Evolutionary conservation across 2,113 vertebrate species (phyloP).

Genomic region (Butorides virescens): DNA sequence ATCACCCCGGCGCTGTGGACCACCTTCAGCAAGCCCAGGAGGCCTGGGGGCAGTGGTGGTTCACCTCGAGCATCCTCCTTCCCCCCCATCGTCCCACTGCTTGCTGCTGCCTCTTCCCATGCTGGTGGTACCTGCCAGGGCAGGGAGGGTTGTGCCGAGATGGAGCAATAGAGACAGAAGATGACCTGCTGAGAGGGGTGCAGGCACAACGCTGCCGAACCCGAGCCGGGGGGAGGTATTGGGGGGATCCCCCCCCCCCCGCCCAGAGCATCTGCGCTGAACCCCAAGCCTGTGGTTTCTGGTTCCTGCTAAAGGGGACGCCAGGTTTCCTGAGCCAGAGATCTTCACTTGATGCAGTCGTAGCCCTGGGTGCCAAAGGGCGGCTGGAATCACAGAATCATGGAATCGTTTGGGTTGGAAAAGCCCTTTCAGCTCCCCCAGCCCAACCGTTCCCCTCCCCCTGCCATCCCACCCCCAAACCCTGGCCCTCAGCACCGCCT

Average conservation of each 20-base stretch:
- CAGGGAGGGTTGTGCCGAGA: not conserved
- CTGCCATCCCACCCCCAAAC: no score
- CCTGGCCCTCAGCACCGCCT: no score
- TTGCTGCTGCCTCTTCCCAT: not conserved
- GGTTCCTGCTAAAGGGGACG: not conserved
- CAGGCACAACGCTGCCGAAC: not conserved
- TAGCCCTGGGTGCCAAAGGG: not conserved
- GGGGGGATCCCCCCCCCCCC: not conserved
- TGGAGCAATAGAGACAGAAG: not conserved
- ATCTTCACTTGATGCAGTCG: not conserved
- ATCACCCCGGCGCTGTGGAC: no score
- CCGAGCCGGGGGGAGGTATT: accelerated
- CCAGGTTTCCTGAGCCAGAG: not conserved
- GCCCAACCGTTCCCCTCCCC: no score
- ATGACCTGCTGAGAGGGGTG: not conserved
- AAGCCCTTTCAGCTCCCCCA: no score
- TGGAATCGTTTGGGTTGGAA: no score
- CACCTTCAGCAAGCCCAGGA: not conserved
- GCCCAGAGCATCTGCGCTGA: no score
- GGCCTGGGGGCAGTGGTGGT: not conserved
- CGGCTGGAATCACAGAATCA: no score
- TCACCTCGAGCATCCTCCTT: not conserved
- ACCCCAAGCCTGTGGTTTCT: not conserved
- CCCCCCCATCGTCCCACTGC: accelerated
- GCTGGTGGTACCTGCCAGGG: not conserved